phyloP scores from a whole-genome alignment of 2,797 vertebrate genomes.

The Propithecus deckenii region DNA sequence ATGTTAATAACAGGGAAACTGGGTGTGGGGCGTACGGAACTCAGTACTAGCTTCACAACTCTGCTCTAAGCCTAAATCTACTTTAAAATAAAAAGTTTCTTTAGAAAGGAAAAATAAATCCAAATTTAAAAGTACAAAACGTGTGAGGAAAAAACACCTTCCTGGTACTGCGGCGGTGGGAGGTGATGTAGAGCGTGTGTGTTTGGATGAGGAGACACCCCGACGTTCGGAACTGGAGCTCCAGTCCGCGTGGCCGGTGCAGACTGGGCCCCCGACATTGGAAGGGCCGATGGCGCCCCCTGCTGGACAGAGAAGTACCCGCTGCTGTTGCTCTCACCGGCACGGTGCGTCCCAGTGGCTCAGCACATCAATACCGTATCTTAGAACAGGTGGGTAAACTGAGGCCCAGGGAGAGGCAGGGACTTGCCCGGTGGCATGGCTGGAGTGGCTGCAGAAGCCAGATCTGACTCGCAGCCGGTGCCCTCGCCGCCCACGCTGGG shows the following conservation, averaged over 20 bases:
- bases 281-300: slow-evolving; percentile 15
- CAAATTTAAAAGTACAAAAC: not conserved
- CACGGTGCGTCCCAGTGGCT: not conserved
- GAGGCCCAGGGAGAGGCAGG: not conserved
- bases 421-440: not conserved
- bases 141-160: not conserved
- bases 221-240: not conserved
- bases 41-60: not conserved
- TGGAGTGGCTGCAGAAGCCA: not conserved
- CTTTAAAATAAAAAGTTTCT: not conserved
- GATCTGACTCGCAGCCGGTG: not conserved
- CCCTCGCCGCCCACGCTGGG: not conserved
- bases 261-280: not conserved
- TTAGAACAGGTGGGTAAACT: not conserved
- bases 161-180: not conserved
- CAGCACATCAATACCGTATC: not conserved
- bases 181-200: not conserved
- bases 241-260: fast-evolving
- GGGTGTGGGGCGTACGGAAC: not conserved
- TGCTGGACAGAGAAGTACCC: slow-evolving; percentile 40
- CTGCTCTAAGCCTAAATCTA: not conserved
- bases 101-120: not conserved
- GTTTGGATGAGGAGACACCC: not conserved
- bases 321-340: not conserved
- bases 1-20: not conserved